Base-by-base conservation (phyloP, 2,113 vertebrate species). In the Rhizomys pruinosus region DNA sequence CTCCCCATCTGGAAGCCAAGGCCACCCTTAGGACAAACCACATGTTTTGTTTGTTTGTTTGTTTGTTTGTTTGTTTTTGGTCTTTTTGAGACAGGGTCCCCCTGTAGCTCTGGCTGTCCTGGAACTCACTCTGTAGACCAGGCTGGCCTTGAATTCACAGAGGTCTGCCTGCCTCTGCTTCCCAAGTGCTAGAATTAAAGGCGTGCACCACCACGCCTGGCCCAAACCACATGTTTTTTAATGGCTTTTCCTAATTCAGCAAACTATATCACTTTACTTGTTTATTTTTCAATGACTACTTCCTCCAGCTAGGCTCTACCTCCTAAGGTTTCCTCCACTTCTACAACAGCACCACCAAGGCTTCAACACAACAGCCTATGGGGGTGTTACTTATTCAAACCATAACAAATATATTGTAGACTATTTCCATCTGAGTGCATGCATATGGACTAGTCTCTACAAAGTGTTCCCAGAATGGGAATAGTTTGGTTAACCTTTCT, bases 21-120 rank as follows among this genome's bases (percentile, higher is more conserved):
- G 27, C 20, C 47, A 74, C n/a, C n/a, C 44, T 89, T 73, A 92
- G 42, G 42, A 64, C 61, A 84, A 79, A 92, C n/a, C n/a, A n/a
- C n/a, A n/a, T n/a, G n/a, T n/a, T n/a, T n/a, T n/a, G n/a, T n/a
- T n/a, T n/a, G n/a, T n/a, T n/a, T n/a, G n/a, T n/a, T n/a, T n/a
- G n/a, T n/a, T n/a, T n/a, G n/a, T n/a, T n/a, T n/a, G n/a, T n/a
- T n/a, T n/a, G n/a, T n/a, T n/a, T n/a, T n/a, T n/a, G n/a, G n/a
- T n/a, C n/a, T n/a, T n/a, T n/a, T n/a, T n/a, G n/a, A n/a, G n/a
- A n/a, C n/a, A n/a, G n/a, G n/a, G n/a, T n/a, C n/a, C n/a, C n/a
- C n/a, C n/a, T n/a, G n/a, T n/a, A n/a, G n/a, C n/a, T n/a, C n/a
- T n/a, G n/a, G n/a, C n/a, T n/a, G n/a, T n/a, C n/a, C n/a, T n/a